Percentiles rank a stretch among this genome's conserved stretches.
phyloP scores from a whole-genome alignment of 1,140 invertebrate genomes.

The Cylas formicarius region DNA sequence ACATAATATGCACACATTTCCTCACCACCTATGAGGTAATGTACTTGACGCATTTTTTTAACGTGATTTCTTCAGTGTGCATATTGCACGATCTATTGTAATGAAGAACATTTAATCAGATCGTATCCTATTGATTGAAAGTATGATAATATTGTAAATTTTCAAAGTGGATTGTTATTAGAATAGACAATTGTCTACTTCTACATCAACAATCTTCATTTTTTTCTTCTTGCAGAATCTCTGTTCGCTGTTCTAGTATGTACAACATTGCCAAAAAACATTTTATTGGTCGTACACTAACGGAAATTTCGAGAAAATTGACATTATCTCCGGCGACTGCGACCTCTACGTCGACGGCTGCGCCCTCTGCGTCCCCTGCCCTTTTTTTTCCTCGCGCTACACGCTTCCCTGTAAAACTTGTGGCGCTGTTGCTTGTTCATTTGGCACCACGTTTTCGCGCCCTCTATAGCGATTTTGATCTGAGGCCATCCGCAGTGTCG shows the following conservation, averaged over 20 bases:
- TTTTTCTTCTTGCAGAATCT: neutral
- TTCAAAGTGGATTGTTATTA: neutral
- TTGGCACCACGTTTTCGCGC: slow-evolving; percentile 28
- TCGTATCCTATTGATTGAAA: too few relatives aligned
- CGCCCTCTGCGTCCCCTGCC: slow-evolving; percentile 4
- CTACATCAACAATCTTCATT: neutral
- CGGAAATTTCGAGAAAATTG: neutral
- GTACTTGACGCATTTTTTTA: too few relatives aligned
- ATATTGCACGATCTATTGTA: too few relatives aligned
- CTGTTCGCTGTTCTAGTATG: too few relatives aligned
- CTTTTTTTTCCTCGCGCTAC: slow-evolving; percentile 10
- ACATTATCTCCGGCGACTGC: slow-evolving; percentile 6
- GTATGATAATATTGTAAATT: too few relatives aligned
- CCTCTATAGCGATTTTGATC: slow-evolving; percentile 25
- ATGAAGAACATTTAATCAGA: too few relatives aligned
- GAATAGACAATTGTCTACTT: neutral
- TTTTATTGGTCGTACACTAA: slow-evolving; percentile 1
- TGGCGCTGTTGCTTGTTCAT: slow-evolving; percentile 19
- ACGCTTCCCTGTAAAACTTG: slow-evolving; percentile 19
- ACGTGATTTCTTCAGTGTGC: too few relatives aligned
- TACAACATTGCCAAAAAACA: neutral
- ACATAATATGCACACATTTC: too few relatives aligned
- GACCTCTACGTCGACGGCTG: slow-evolving; percentile 9
- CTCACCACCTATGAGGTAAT: too few relatives aligned
- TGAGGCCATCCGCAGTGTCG: slow-evolving; percentile 24